Evolutionary conservation across 2,797 vertebrate species (phyloP).

Genomic region (Chelidonichthys spinosus): DNA sequence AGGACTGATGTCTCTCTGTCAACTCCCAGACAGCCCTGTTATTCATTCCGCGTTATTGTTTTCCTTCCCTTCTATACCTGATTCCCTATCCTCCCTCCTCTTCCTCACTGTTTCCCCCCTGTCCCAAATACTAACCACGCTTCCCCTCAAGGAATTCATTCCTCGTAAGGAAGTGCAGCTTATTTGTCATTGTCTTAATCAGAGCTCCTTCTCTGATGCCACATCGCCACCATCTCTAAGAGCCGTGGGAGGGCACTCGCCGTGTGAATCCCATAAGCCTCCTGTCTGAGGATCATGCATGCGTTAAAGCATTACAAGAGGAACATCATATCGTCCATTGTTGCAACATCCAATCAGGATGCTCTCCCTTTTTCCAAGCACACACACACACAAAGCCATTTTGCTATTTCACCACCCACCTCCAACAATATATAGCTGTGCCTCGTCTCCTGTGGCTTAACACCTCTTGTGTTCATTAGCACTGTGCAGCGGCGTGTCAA

Average conservation of each 20-base stretch:
- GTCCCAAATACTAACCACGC: slow-evolving; percentile 20
- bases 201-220: slow-evolving; percentile 33
- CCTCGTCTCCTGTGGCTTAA: slow-evolving; percentile 66
- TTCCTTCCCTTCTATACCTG: slow-evolving; percentile 59
- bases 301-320: slow-evolving; percentile 30
- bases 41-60: slow-evolving; percentile 71
- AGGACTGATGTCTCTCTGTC: slow-evolving; percentile 81
- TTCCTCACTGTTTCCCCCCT: slow-evolving; percentile 1
- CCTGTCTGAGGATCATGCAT: slow-evolving; percentile 25
- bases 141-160: slow-evolving; percentile 25
- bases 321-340: slow-evolving; percentile 39
- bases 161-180: slow-evolving; percentile 33
- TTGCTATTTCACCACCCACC: slow-evolving; percentile 55
- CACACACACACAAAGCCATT: slow-evolving; percentile 42
- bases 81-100: slow-evolving; percentile 45
- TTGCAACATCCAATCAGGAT: slow-evolving; percentile 41
- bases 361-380: slow-evolving; percentile 9
- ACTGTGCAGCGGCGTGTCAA: slow-evolving; percentile 68
- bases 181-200: slow-evolving; percentile 61
- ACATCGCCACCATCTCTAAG: slow-evolving; percentile 35
- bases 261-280: slow-evolving; percentile 27
- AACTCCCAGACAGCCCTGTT: slow-evolving; percentile 76
- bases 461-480: slow-evolving; percentile 77
- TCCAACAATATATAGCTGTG: slow-evolving; percentile 40
- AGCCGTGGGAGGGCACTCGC: slow-evolving; percentile 30